These are phyloP conservation scores for Sebastes vulpes DNA, from an alignment of 2,797 vertebrate species.

Conservation along the genomic window DNA sequence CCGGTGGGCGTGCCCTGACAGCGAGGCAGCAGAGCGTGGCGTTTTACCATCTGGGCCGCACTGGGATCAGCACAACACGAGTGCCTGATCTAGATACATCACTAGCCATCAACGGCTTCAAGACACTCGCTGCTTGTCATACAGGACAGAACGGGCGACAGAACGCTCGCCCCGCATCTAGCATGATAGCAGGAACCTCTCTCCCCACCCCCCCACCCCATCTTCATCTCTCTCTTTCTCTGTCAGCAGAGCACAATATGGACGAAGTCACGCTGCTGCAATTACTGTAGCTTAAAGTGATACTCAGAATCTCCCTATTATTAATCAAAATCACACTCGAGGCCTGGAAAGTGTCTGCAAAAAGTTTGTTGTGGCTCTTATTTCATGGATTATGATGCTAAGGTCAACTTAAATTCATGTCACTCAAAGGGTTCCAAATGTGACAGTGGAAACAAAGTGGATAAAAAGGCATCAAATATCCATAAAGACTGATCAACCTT, in stretches of 20 bases:
- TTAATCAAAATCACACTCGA: not conserved
- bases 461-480: not conserved
- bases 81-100: constrained; percentile 81
- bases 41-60: constrained; percentile 72
- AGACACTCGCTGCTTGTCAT: constrained; percentile 62
- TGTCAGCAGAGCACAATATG: constrained; percentile 17
- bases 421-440: not conserved
- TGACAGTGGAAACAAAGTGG: not conserved
- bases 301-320: not conserved
- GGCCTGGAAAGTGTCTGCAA: not conserved
- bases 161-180: constrained; percentile 49
- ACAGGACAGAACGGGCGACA: constrained; percentile 55
- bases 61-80: constrained; percentile 69
- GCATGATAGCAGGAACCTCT: constrained; percentile 41
- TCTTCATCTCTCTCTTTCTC: not conserved
- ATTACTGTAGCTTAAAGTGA: constrained; percentile 21
- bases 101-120: constrained; percentile 71
- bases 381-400: not conserved
- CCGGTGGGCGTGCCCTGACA: constrained; percentile 60
- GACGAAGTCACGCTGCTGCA: constrained; percentile 20
- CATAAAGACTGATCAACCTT: not conserved
- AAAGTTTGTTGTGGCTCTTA: not conserved
- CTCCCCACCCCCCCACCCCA: not conserved
- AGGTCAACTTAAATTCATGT: not conserved
- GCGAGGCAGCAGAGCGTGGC: constrained; percentile 58